Evolutionary conservation across 2,797 vertebrate species (phyloP), one percentile per base, ranked within the genome.

Genomic region (Myripristis jacobus): DNA sequence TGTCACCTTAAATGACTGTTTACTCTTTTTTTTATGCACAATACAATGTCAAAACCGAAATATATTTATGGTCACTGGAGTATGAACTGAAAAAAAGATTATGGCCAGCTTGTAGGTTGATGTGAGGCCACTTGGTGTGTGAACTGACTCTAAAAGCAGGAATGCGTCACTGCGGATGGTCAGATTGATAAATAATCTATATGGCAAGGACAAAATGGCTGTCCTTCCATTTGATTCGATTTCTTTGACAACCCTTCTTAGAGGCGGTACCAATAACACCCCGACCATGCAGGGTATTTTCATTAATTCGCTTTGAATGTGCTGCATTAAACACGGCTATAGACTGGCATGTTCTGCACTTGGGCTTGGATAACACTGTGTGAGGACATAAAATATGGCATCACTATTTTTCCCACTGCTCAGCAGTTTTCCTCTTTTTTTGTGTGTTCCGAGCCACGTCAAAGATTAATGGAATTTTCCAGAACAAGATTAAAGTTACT

Each of bases 151-250:
- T 80, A 81, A 88, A 92, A 91, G 84, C 85, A 91, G 86, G 63
- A 83, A 79, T 86, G 88, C 77, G 63, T 88, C 85, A 90, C 83
- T 86, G 85, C 80, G 51, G 86, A 89, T 80, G 81, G 83, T 85
- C 89, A 86, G 87, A 90, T 90, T 90, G 91, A 92, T 92, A 91
- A 92, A 93, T 92, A 90, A 93, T 92, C 91, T 80, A 92, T 90
- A 91, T 77, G 68, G 83, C 85, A 89, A 89, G 87, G 89, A 91
- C 91, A 90, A 88, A 92, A 89, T 88, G 87, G 81, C 86, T 88
- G 86, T 91, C 88, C 82, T 72, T 81, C 81, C 74, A 77, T 89
- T 91, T 83, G 75, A 91, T 92, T 92, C 63, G 71, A 88, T 91
- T 91, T 87, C 84, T 87, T 88, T 85, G 82, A 91, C 89, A 89